A percentile compares a stretch with the other conserved stretches of the same genome.
Evolutionary conservation across 2,797 vertebrate species (phyloP).

Genomic region (Pogonophryne albipinna): DNA sequence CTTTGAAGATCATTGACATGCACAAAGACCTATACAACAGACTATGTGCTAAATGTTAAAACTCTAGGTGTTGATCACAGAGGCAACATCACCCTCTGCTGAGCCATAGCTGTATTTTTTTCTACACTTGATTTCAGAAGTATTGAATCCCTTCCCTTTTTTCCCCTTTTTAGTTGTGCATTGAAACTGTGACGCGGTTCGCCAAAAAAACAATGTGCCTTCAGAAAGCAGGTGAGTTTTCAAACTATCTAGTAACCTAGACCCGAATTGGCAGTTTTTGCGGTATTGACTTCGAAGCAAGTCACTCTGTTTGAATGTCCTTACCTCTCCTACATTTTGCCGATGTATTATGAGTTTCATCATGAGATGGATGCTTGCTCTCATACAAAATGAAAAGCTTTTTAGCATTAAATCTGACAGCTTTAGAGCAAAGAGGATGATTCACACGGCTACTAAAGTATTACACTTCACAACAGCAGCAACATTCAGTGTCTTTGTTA

Average conservation of each 20-base stretch:
- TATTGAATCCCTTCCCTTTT: neutral
- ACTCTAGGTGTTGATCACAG: neutral
- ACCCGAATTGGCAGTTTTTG: neutral
- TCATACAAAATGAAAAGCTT: no score
- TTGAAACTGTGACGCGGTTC: conserved; percentile 87
- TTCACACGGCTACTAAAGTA: no score
- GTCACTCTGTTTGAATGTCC: neutral
- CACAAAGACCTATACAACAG: neutral
- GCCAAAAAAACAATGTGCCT: conserved; percentile 83
- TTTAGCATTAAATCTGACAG: no score
- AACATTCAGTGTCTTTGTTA: no score
- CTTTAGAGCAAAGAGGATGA: no score
- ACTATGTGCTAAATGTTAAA: neutral
- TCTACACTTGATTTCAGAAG: neutral
- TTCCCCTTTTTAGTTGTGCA: conserved; percentile 86
- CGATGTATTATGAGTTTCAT: no score
- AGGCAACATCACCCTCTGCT: conserved; percentile 55
- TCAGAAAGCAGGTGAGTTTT: conserved; percentile 89
- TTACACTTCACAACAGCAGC: no score
- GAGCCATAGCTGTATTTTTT: conserved; percentile 1
- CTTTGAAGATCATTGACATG: no score
- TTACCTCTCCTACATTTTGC: neutral
- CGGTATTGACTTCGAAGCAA: neutral
- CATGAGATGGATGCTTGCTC: no score
- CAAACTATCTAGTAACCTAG: neutral